Evolutionary conservation across 2,888 invertebrate species (phyloP).

Genomic region (Platycnemis pennipes): DNA sequence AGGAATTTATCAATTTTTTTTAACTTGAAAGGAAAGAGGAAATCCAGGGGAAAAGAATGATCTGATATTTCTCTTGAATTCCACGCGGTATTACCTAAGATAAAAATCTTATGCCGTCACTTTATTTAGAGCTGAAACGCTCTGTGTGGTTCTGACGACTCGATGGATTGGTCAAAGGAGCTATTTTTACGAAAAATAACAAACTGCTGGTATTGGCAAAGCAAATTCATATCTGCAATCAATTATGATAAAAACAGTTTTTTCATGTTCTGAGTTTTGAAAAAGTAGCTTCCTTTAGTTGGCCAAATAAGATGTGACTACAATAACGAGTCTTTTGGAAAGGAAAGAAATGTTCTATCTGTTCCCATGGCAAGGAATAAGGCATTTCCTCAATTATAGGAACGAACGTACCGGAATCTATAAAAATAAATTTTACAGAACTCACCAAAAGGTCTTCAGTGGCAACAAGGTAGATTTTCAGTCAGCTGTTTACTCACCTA

Average conservation of each 20-base stretch:
- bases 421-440: no score
- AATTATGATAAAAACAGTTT: neutral
- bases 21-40: neutral
- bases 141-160: neutral
- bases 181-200: neutral
- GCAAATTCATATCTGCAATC: neutral
- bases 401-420: neutral
- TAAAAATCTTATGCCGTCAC: neutral
- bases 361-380: neutral
- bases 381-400: neutral
- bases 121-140: neutral
- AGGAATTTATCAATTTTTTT: slow-evolving; percentile 55
- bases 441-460: neutral
- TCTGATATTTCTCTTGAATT: neutral
- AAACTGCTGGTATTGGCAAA: neutral
- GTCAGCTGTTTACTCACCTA: neutral
- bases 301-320: no score
- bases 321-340: no score
- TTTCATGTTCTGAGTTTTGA: neutral
- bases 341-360: neutral
- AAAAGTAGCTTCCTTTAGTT: no score
- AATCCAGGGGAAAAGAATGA: neutral
- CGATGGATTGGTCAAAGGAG: neutral
- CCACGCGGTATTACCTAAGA: neutral
- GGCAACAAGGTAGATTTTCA: neutral